Conservation (phyloP, 2,888 invertebrate genomes). For the Teleogryllus oceanicus region DNA sequence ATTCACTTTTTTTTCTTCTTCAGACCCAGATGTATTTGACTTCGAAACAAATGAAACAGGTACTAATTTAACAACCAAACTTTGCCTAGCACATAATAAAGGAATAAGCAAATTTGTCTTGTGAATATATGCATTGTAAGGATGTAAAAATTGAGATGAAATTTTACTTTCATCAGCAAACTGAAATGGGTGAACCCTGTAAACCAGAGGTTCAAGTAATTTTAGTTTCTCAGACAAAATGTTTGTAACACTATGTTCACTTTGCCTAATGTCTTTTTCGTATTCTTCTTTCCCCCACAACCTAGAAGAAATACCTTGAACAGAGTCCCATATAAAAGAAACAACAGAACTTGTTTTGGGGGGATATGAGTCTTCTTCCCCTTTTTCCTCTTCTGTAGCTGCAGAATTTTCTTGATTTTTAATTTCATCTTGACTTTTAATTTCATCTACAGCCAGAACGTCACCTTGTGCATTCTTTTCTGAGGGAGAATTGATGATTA, state of each 20-base stretch:
- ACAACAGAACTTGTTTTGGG: not conserved
- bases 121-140: conserved; percentile 48
- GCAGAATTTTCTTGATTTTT: too few relatives aligned
- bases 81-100: not conserved
- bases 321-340: not conserved
- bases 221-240: not conserved
- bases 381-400: too few relatives aligned
- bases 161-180: not conserved
- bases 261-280: not conserved
- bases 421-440: too few relatives aligned
- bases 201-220: not conserved
- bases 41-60: not conserved
- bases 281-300: not conserved
- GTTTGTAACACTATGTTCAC: not conserved
- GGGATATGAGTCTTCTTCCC: too few relatives aligned
- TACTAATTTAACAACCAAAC: not conserved
- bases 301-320: not conserved
- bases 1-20: not conserved
- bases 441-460: too few relatives aligned
- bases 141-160: conserved; percentile 39
- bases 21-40: not conserved
- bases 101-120: conserved; percentile 41
- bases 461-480: too few relatives aligned
- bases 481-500: not conserved
- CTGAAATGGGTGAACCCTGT: conserved; percentile 38